Base-by-base conservation (phyloP, 1,140 invertebrate genomes). In the Helicoverpa zea region DNA sequence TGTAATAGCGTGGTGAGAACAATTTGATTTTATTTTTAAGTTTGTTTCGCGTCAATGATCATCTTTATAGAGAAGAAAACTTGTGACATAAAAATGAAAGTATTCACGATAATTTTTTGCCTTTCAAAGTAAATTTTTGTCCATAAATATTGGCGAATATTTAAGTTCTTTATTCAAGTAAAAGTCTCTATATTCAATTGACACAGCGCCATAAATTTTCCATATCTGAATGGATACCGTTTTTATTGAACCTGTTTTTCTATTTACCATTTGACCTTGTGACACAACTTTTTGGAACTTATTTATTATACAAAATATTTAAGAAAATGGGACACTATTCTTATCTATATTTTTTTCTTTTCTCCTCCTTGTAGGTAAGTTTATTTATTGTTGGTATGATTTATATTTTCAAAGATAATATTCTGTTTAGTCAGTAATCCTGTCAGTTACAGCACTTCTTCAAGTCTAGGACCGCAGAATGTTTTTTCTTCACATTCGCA, bases 401-500 rank as follows among this genome's bases (percentile, higher is more conserved):
- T 23, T 49, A 61, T 14, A 7, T n/a, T 35, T 73, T 52, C 16
- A 35, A 73, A 73, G 70, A 73, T 35, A 73, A 58, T 73, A 30
- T 73, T 73, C 1, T 73, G 70, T 56, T 56, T 54, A 73, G 52
- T 73, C 70, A 58, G 70, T 35, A 35, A n/a, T 76, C 58, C n/a
- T 61, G 73, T 61, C 58, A 61, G n/a, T 75, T 75, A 18, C 35
- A 29, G 63, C 23, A 29, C 63, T 47, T 66, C 47, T 66, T 66
- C 54, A 73, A 43, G 70, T 73, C 70, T 73, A 29, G 2, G n/a
- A 13, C 29, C 52, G 43, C 35, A 63, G 51, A 61, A 51, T 77
- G 49, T 64, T 75, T 75, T 77, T 64, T 23, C 29, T 54, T 76
- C 73, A 58, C 47, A 59, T 76, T 76, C n/a, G 52, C 72, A 79